Evolutionary conservation across 2,113 vertebrate species (phyloP).

Genomic region (Hippocampus guttulatus): DNA sequence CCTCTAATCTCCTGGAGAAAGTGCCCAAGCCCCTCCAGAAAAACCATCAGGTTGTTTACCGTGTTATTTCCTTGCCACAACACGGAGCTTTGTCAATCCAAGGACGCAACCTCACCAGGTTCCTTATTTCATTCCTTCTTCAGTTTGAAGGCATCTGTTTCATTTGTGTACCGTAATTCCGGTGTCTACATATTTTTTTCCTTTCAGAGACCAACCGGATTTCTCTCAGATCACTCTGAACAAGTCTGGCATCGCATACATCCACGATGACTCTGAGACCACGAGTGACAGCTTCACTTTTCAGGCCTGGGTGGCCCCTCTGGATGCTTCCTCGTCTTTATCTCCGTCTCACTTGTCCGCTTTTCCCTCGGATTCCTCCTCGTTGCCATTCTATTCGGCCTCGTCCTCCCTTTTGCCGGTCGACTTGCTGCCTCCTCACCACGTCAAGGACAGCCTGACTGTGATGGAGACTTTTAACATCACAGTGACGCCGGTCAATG

Average conservation of each 20-base stretch:
- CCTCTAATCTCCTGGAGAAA: slow-evolving; percentile 79
- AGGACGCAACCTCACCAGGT: slow-evolving; percentile 76
- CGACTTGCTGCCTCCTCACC: slow-evolving; percentile 39
- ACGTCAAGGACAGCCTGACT: slow-evolving; percentile 40
- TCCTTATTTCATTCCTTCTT: not conserved
- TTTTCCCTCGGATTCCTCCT: slow-evolving; percentile 45
- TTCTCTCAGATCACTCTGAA: slow-evolving; percentile 82
- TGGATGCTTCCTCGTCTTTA: slow-evolving; percentile 48
- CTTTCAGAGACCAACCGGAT: slow-evolving; percentile 67
- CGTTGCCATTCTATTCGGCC: slow-evolving; percentile 49
- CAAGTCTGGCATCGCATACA: slow-evolving; percentile 76
- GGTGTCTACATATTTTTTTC: not conserved
- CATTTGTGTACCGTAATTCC: not conserved
- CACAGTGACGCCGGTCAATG: slow-evolving; percentile 80
- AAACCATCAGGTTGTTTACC: slow-evolving; percentile 78
- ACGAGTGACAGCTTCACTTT: slow-evolving; percentile 81
- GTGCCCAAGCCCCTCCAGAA: slow-evolving; percentile 67
- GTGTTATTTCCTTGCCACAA: slow-evolving; percentile 74
- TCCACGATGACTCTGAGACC: slow-evolving; percentile 84
- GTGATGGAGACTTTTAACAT: slow-evolving; percentile 83
- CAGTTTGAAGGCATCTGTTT: not conserved
- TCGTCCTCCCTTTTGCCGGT: slow-evolving; percentile 24
- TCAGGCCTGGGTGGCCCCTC: slow-evolving; percentile 77
- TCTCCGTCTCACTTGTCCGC: slow-evolving; percentile 42
- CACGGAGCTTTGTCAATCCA: slow-evolving; percentile 74